phyloP scores from a whole-genome alignment of 2,888 invertebrate species.

The Mystacides longicornis region DNA sequence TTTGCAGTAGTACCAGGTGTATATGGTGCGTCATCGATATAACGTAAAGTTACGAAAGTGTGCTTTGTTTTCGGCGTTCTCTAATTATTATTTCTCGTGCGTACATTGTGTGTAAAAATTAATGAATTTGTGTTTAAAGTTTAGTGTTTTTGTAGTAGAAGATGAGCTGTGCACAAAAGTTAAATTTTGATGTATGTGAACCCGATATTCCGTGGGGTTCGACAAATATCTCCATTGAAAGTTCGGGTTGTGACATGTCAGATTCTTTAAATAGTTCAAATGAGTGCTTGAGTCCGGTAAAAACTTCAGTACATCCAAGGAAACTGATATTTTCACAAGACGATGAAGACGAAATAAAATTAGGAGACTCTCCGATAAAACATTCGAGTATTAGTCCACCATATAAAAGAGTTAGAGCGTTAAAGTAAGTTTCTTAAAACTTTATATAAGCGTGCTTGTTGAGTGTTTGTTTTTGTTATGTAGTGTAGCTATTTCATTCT shows the following conservation, averaged over 20 bases:
- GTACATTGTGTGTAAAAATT: constrained; percentile 6
- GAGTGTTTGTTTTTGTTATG: no score
- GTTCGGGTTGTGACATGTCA: constrained; percentile 57
- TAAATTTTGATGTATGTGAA: constrained; percentile 35
- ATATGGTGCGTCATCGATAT: constrained; percentile 45
- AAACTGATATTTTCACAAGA: constrained; percentile 51
- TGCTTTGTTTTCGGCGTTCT: constrained; percentile 32
- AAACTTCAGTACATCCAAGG: constrained; percentile 48
- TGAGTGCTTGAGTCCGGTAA: constrained; percentile 51
- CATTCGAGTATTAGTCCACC: constrained; percentile 38
- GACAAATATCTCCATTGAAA: constrained; percentile 51
- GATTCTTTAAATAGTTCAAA: constrained; percentile 55
- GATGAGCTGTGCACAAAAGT: constrained; percentile 35
- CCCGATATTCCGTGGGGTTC: constrained; percentile 35
- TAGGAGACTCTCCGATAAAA: constrained; percentile 33
- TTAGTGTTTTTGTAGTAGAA: constrained; percentile 16
- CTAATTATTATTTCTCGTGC: constrained; percentile 32
- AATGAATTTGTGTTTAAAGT: no score
- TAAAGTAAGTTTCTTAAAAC: constrained; percentile 46
- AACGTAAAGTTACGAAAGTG: constrained; percentile 38
- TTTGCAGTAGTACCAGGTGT: constrained; percentile 10
- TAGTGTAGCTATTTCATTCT: no score
- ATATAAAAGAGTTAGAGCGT: constrained; percentile 52
- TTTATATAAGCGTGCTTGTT: no score
- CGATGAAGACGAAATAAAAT: constrained; percentile 43